Base-by-base conservation (phyloP, 30 jellyfish, hydroid and myxozoan genomes). In the Aurelia sp. region DNA sequence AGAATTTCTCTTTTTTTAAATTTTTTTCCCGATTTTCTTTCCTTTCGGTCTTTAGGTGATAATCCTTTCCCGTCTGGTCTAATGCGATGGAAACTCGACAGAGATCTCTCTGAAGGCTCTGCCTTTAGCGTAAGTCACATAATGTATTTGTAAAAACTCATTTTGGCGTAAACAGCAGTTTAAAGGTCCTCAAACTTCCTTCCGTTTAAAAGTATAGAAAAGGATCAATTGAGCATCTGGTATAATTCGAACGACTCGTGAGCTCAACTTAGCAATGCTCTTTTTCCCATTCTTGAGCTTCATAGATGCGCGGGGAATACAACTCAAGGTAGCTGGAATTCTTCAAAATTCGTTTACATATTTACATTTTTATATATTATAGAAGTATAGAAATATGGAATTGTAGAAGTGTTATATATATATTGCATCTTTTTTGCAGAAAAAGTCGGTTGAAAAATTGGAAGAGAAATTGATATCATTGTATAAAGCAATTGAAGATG, bases 401-500 rank as follows among this genome's bases (percentile, higher is more conserved):
- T 40, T 40, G 51, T 8, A 40, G 6, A 40, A 40, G 3, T 40
- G 11, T 3, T 27, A 27, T 64, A 15, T 64, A 15, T 47, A n/a
- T 11, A n/a, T 69, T 69, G 40, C 21, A 11, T 37, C 15, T 66
- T 66, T 67, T 47, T 65, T 59, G 16, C 60, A 82, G 91, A 59
- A 52, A 70, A 82, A 82, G 40, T 53, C 91, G 10, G 19, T 82
- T 69, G 85, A 82, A 53, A 67, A 27, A 31, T 58, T 82, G 20
- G 85, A 82, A 41, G 73, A 82, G 23, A 69, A 71, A 16, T 48
- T 82, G 18, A 51, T 6, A 35, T 40, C 61, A 33, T 37, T 82
- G 72, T 57, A 51, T 22, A 84, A 82, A 69, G 81, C 78, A 18
- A 66, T 82, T 57, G 85, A 66, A n/a, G 85, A 82, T 82, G 91